A percentile compares a stretch with the other conserved stretches of the same genome.
Evolutionary conservation across 1,140 invertebrate species (phyloP).

Genomic region (Panulirus ornatus): DNA sequence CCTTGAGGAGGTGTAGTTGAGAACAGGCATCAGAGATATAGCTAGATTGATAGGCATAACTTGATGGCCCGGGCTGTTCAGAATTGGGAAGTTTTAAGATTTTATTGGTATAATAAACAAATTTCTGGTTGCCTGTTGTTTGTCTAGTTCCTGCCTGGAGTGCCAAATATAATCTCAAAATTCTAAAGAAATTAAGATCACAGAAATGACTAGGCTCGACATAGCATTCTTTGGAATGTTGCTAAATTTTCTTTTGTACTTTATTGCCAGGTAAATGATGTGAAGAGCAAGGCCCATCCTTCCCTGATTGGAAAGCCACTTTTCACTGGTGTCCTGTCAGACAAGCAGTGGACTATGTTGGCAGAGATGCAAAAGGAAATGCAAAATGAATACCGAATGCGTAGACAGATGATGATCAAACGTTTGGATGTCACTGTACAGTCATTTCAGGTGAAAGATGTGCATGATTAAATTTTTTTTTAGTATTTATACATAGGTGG

Average conservation of each 20-base stretch:
- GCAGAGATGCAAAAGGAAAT: constrained; percentile 85
- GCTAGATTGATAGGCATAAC: no score
- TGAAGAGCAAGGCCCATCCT: constrained; percentile 61
- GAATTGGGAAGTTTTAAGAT: no score
- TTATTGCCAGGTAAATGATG: constrained; percentile 48
- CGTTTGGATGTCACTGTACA: constrained; percentile 95
- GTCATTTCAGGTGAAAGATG: constrained; percentile 84
- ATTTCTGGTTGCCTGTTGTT: neutral
- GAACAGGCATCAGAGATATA: no score
- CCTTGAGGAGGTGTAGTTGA: no score
- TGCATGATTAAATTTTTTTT: neutral
- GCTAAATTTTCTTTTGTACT: neutral
- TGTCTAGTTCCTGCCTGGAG: no score
- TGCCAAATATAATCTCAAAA: no score
- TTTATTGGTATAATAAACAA: no score
- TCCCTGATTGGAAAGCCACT: constrained; percentile 86
- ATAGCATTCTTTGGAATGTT: no score
- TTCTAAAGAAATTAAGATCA: no score
- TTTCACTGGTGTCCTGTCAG: constrained; percentile 85
- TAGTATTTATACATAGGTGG: neutral
- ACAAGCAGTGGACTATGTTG: constrained; percentile 90
- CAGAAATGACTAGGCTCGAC: no score
- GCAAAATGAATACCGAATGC: constrained; percentile 88
- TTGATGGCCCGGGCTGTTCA: no score
- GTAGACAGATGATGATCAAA: constrained; percentile 92